Evolutionary conservation across 2,113 vertebrate species (phyloP).

Genomic region (Brienomyrus longianalis): DNA sequence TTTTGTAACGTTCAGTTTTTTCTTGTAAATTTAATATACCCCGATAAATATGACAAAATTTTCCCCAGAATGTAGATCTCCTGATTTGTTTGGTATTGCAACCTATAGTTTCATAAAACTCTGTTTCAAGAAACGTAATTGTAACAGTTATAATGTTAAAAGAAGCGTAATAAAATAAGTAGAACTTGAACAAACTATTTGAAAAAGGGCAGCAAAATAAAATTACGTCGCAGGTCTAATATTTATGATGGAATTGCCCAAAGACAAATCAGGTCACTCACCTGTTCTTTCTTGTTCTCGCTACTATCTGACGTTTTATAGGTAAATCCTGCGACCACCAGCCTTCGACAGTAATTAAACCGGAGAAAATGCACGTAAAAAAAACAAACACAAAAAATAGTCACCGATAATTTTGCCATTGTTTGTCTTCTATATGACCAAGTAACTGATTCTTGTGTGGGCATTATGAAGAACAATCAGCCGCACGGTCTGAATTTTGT

Average conservation of each 20-base stretch:
- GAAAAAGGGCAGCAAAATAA: background rate
- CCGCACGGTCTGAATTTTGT: background rate
- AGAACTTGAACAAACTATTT: background rate
- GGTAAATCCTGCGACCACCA: background rate
- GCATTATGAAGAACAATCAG: background rate
- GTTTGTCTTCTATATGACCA: background rate
- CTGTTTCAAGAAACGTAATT: background rate
- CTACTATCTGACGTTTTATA: background rate
- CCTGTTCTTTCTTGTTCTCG: slow-evolving; percentile 16
- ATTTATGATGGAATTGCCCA: background rate
- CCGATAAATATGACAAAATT: background rate
- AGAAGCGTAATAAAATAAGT: background rate
- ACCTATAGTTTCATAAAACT: background rate
- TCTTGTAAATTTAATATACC: background rate
- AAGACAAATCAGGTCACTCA: slow-evolving; percentile 9
- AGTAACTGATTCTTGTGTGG: background rate
- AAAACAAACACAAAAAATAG: background rate
- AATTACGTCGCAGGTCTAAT: background rate
- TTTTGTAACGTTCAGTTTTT: background rate
- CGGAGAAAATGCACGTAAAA: background rate
- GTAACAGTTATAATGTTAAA: background rate
- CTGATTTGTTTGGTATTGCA: background rate
- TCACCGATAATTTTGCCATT: slow-evolving; percentile 11
- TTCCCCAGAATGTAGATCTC: background rate
- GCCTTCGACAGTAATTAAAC: background rate